Conservation (phyloP, 2,113 vertebrate genomes). For the Euleptes europaea region DNA sequence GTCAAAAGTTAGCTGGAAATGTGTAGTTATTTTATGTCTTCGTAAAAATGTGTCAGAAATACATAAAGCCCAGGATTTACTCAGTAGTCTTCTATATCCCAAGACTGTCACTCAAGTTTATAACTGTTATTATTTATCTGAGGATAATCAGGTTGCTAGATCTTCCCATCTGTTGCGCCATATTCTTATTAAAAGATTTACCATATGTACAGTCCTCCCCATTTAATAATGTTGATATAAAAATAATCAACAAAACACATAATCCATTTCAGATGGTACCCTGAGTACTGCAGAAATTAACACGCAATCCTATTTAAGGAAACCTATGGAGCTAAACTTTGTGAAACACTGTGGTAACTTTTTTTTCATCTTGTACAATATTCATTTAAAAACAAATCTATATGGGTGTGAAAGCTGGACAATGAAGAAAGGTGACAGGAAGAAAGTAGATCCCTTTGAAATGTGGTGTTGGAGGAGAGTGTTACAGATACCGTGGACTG, state of each 20-base stretch:
- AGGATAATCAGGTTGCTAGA: slow-evolving; percentile 36
- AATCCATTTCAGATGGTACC: slow-evolving; percentile 40
- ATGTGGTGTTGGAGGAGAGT: no score
- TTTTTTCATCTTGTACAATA: slow-evolving; percentile 49
- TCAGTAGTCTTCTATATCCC: not conserved
- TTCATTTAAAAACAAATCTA: slow-evolving; percentile 38
- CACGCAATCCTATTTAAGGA: slow-evolving; percentile 2
- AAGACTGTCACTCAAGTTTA: slow-evolving; percentile 34
- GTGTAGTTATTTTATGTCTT: slow-evolving; percentile 8
- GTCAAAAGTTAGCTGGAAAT: not conserved
- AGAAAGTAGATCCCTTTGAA: no score
- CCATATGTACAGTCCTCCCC: not conserved
- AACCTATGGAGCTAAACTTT: slow-evolving; percentile 24
- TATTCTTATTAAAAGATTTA: slow-evolving; percentile 56
- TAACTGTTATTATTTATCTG: slow-evolving; percentile 48
- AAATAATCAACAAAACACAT: slow-evolving; percentile 55
- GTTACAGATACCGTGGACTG: no score
- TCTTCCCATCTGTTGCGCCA: slow-evolving; percentile 54
- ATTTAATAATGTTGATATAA: slow-evolving; percentile 58
- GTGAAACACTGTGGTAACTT: slow-evolving; percentile 44
- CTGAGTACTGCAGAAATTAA: slow-evolving; percentile 49
- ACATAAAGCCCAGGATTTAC: not conserved
- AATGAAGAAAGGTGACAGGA: no score
- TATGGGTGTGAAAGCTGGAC: not conserved
- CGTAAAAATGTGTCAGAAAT: not conserved